Base-by-base conservation (phyloP, 2,888 invertebrate genomes). In the Clusia tigrina region DNA sequence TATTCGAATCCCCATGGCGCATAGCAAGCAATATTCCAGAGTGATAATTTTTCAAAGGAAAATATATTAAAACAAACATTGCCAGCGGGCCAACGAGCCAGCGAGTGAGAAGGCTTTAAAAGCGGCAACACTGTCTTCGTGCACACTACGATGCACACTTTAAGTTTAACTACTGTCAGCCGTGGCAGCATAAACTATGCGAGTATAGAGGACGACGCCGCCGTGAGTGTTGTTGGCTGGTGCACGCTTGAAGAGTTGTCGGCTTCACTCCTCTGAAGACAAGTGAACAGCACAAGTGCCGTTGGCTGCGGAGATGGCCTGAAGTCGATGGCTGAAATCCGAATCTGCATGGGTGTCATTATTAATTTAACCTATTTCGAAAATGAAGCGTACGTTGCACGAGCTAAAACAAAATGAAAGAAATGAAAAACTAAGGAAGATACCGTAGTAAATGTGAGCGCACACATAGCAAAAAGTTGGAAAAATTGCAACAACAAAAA, bases 341-440 rank as follows among this genome's bases (percentile, higher is more conserved):
- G 48, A 5, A 48, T 18, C 55, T 63, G 65, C 69, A 63, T 65
- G 68, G 69, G 79, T 78, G 79, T 79, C 78, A 74, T 79, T 80
- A 79, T 79, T 80, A 74, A 78, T 79, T 80, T 78, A 79, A 77
- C 79, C 78, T 76, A 76, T 48, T 48, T 48, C 37, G 42, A 54
- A 57, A 58, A 38, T 63, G 58, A 38, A 54, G 48, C 51, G 20
- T 26, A 23, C 48, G 37, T 32, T 5, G 48, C 22, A 48, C 3
- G 48, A 32, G 6, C 5, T 17, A 48, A 10, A 2, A 24, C 62
- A 51, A 17, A 58, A 24, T 12, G 12, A 48, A 25, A 53, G 18
- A 37, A 37, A 24, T 46, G 54, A 37, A 12, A 25, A 25, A 54
- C n/a, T 18, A 37, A 37, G 22, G 37, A 22, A 55, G 15, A 54